These are phyloP conservation scores for Phenacoccus solenopsis DNA, from an alignment of 1,140 invertebrate species.

Conservation along the genomic window DNA sequence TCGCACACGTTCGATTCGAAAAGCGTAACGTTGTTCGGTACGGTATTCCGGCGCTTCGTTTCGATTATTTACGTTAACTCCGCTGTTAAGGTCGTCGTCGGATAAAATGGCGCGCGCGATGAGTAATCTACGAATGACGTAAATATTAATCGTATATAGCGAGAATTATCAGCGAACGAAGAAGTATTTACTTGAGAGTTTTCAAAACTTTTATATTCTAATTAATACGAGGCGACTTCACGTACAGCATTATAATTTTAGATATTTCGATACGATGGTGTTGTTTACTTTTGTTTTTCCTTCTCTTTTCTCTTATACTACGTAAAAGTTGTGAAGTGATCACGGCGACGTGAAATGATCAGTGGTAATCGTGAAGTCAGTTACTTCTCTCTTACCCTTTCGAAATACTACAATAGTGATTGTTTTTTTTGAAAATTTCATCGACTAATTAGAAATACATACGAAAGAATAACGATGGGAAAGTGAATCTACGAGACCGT, in stretches of 20 bases:
- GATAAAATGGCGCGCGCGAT: not conserved
- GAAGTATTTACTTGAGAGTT: conserved; percentile 2
- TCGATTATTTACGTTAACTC: not conserved
- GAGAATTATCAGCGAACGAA: not conserved
- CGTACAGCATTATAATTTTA: too few relatives aligned
- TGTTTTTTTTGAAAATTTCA: too few relatives aligned
- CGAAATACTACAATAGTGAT: too few relatives aligned
- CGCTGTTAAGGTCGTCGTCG: not conserved
- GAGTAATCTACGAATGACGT: not conserved
- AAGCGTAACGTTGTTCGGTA: not conserved
- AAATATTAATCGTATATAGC: not conserved
- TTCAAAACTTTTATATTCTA: not conserved
- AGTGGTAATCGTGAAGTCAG: not conserved
- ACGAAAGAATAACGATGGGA: too few relatives aligned
- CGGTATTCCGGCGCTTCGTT: not conserved
- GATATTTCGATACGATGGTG: too few relatives aligned
- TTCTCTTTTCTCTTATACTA: too few relatives aligned
- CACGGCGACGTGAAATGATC: not conserved
- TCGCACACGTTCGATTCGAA: not conserved
- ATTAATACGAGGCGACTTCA: too few relatives aligned
- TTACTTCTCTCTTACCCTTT: too few relatives aligned
- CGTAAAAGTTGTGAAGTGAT: not conserved
- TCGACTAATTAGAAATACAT: too few relatives aligned
- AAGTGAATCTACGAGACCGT: too few relatives aligned
- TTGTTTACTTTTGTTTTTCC: too few relatives aligned